These are phyloP conservation scores for Aphelocoma coerulescens DNA, from an alignment of 2,113 vertebrate genomes.

Conservation along the genomic window DNA sequence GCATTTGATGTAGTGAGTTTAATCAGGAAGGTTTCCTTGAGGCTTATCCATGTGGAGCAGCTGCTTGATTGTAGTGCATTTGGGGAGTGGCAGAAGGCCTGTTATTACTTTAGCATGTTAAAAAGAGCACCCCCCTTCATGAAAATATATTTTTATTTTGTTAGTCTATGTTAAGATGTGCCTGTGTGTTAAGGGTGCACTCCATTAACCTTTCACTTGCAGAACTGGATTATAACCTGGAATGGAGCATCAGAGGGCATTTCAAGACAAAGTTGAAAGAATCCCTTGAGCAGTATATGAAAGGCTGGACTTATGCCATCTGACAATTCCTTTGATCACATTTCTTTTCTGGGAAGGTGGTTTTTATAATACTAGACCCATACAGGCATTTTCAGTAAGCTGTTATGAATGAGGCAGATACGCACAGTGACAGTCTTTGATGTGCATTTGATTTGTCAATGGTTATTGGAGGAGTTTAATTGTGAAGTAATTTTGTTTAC, in stretches of 20 bases:
- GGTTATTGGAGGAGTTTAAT: neutral
- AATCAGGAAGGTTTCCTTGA: neutral
- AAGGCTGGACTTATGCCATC: neutral
- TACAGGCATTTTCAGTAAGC: conserved; percentile 55
- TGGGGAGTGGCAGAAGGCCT: neutral
- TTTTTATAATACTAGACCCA: neutral
- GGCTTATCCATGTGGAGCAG: neutral
- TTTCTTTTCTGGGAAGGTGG: neutral
- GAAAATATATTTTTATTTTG: neutral
- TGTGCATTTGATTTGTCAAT: conserved; percentile 29
- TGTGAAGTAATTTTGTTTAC: conserved; percentile 39
- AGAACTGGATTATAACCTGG: neutral
- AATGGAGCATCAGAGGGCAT: neutral
- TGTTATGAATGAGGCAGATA: neutral
- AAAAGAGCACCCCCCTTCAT: neutral
- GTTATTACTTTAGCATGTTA: neutral
- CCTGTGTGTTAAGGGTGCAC: neutral
- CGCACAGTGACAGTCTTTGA: conserved; percentile 17
- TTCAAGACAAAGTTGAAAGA: conserved; percentile 25
- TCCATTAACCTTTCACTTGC: neutral
- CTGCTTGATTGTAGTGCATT: neutral
- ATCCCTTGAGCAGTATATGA: neutral
- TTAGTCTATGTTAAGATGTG: neutral
- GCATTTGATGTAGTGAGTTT: neutral
- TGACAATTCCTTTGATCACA: conserved; percentile 27